Base-by-base conservation (phyloP, 2,888 invertebrate species). In the Scrobipalpa costella region DNA sequence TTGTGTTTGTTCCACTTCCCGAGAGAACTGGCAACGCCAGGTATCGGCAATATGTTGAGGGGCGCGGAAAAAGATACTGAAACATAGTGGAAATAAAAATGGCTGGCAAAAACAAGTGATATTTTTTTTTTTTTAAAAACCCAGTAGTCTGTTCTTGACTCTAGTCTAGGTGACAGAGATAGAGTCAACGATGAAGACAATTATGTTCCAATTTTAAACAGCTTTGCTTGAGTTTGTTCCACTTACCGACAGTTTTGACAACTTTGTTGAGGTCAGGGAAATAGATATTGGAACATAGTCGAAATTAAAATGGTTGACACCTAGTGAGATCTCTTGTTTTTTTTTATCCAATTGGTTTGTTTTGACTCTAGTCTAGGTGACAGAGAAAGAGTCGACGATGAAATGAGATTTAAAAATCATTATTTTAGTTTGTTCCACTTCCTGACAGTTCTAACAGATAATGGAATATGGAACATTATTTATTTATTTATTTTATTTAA, bases 381-480 rank as follows among this genome's bases (percentile, higher is more conserved):
- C n/a, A n/a, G n/a, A n/a, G n/a, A n/a, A n/a, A n/a, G n/a, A n/a
- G n/a, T n/a, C n/a, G n/a, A n/a, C n/a, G n/a, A n/a, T n/a, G n/a
- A n/a, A n/a, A n/a, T 58, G 44, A 66, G 64, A 62, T 64, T 62
- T 60, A 61, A 67, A 47, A 40, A 61, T 64, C 58, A 67, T 69
- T 61, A 64, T 69, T 65, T 63, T 59, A 63, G 61, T 50, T 69
- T 66, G 71, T 71, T 73, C 72, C 61, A 64, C 63, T 72, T 70
- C 70, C 63, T 73, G 77, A 71, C 77, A 75, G 73, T 77, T 77
- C 62, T 73, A 74, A 75, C 76, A 78, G n/a, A n/a, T n/a, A n/a
- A n/a, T n/a, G n/a, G n/a, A n/a, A n/a, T n/a, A n/a, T n/a, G n/a
- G n/a, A n/a, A n/a, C n/a, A n/a, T n/a, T n/a, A n/a, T n/a, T n/a